These are phyloP conservation scores for Potamarius usumacintae DNA, from an alignment of 2,113 vertebrate genomes.

Conservation along the genomic window DNA sequence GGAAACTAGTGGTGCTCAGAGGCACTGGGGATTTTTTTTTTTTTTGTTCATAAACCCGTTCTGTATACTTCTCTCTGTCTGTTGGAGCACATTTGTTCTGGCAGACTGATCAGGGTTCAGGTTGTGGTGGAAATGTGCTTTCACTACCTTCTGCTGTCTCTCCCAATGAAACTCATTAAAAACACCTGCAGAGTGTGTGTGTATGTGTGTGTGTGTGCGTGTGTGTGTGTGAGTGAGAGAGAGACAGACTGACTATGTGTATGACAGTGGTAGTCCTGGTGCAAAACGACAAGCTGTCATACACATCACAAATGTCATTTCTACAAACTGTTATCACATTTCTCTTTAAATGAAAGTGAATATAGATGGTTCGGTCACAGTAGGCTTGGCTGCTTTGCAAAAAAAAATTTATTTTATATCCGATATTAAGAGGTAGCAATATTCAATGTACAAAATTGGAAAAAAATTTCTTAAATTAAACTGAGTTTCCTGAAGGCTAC, in stretches of 20 bases:
- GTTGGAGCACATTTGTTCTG: constrained; percentile 32
- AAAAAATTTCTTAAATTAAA: background rate
- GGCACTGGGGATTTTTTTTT: background rate
- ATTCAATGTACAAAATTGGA: background rate
- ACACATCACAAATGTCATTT: constrained; percentile 15
- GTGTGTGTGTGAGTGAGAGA: background rate
- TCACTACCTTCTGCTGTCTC: constrained; percentile 42
- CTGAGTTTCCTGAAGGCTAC: background rate
- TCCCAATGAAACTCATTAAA: constrained; percentile 53
- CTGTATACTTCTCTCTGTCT: constrained; percentile 6
- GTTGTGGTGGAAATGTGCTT: constrained; percentile 23
- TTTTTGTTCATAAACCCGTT: background rate
- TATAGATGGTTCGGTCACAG: background rate
- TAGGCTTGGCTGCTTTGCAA: background rate
- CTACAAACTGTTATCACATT: background rate
- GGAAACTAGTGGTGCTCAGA: constrained; percentile 7
- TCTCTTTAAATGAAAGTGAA: constrained; percentile 1
- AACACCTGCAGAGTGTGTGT: constrained; percentile 19
- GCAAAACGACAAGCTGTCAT: constrained; percentile 31
- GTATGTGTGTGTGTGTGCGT: constrained; percentile 16
- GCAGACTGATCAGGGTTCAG: constrained; percentile 27
- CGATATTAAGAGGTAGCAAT: background rate
- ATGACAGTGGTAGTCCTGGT: background rate
- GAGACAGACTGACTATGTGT: background rate
- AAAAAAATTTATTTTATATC: background rate